Percentiles rank a stretch among this genome's conserved stretches.
phyloP scores from a whole-genome alignment of 2,888 invertebrate genomes.

The Cryptocephalus primarius region DNA sequence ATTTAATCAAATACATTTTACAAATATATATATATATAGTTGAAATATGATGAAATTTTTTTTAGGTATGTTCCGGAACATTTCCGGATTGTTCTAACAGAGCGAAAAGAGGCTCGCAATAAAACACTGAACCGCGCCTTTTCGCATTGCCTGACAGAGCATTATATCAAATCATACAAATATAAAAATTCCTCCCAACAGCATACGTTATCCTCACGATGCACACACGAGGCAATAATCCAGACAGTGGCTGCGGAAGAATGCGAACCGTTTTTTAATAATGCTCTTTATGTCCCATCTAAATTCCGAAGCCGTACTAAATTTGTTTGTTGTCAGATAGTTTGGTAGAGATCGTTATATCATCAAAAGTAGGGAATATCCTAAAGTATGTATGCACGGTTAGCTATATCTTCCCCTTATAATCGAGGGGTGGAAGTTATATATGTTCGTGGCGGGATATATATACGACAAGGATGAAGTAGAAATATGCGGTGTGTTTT shows the following conservation, averaged over 20 bases:
- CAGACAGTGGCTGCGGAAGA: slow-evolving; percentile 10
- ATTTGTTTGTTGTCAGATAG: slow-evolving; percentile 18
- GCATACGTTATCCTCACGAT: not conserved
- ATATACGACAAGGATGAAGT: slow-evolving; percentile 10
- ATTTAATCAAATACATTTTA: too few relatives aligned
- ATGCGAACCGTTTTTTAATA: slow-evolving; percentile 13
- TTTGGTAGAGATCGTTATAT: slow-evolving; percentile 15
- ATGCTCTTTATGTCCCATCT: slow-evolving; percentile 14
- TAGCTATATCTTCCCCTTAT: slow-evolving; percentile 8
- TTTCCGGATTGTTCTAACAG: too few relatives aligned
- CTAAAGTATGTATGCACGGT: slow-evolving; percentile 8
- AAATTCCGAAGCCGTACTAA: slow-evolving; percentile 15
- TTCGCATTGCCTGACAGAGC: too few relatives aligned
- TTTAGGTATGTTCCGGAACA: too few relatives aligned
- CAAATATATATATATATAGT: too few relatives aligned
- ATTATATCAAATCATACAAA: not conserved
- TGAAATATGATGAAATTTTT: too few relatives aligned
- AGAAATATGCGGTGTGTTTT: slow-evolving; percentile 10
- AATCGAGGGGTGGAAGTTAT: slow-evolving; percentile 11
- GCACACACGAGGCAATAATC: slow-evolving; percentile 6
- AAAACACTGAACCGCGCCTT: too few relatives aligned
- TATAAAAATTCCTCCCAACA: slow-evolving; percentile 8
- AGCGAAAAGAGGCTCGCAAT: too few relatives aligned
- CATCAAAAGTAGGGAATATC: slow-evolving; percentile 12
- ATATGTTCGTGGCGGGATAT: slow-evolving; percentile 5